phyloP scores from a whole-genome alignment of 1,140 invertebrate genomes.

The Lucilia sericata region DNA sequence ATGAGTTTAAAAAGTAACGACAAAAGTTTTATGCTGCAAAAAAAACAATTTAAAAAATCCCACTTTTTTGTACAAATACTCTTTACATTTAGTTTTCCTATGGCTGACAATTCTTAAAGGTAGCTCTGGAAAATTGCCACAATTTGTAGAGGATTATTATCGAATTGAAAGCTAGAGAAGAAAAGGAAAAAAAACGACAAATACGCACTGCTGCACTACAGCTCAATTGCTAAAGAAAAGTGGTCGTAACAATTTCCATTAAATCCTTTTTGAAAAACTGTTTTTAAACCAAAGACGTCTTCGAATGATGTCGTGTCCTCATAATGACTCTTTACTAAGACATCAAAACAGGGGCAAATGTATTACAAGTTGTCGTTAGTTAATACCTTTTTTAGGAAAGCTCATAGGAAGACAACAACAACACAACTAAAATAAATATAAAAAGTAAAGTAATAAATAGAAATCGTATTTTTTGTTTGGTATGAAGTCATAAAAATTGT shows the following conservation, averaged over 20 bases:
- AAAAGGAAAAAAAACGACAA: background rate
- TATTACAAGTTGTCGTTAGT: constrained; percentile 1
- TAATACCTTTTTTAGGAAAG: background rate
- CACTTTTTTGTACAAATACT: background rate
- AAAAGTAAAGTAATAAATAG: background rate
- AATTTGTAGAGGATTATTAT: constrained; percentile 11
- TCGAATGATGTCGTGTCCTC: too few relatives aligned
- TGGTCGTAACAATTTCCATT: background rate
- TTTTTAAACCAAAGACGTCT: background rate
- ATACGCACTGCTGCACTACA: background rate
- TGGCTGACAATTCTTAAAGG: background rate
- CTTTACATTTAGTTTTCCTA: background rate
- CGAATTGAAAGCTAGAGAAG: background rate
- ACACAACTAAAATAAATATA: background rate
- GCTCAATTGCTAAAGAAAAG: too few relatives aligned
- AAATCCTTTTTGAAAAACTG: background rate
- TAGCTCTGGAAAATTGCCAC: background rate
- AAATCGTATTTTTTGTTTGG: background rate
- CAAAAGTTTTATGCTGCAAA: background rate
- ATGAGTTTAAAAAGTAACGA: too few relatives aligned
- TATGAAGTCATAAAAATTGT: background rate
- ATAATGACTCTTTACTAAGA: too few relatives aligned
- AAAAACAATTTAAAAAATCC: background rate
- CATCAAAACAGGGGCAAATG: background rate
- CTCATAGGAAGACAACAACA: background rate